Base-by-base conservation (phyloP, 2,113 vertebrate genomes). In the Eulemur rufifrons region DNA sequence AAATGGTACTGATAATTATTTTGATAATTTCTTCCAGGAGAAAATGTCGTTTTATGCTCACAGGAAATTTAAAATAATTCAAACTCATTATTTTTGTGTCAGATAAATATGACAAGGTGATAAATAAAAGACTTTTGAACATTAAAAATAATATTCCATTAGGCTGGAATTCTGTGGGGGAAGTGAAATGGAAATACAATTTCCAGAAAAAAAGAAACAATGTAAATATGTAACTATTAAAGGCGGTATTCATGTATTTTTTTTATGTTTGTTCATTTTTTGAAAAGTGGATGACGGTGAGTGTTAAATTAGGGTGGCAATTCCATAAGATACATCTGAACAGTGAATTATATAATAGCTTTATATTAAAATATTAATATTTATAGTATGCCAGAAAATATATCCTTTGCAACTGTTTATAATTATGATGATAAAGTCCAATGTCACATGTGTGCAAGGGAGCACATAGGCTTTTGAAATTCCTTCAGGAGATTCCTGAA, bases 61-160 rank as follows among this genome's bases (percentile, higher is more conserved):
- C 27, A 78, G 73, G 66, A 95, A 82, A 93, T 74, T 77, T 71
- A 86, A 91, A 91, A 86, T 81, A 94, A 93, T 91, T 83, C 52
- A 68, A 87, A 93, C 23, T 37, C 29, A 93, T 34, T 8, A 80
- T 45, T 37, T 86, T 83, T 61, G 25, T 71, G 80, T 61, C 39
- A 66, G 78, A 71, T 50, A 50, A 63, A 80, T 54, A 52, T 8
- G 47, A 82, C 52, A 85, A 93, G 64, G 63, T 18, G 81, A 56
- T 52, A 86, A 64, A 59, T 8, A 92, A 94, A 83, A 83, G 20
- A 71, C 5, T 54, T 73, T 73, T 39, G 23, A 54, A 39, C 8
- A 86, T 77, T 94, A 29, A 76, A 93, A 81, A 54, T 81, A n/a
- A 17, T 54, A 68, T 71, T 89, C 61, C 21, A 85, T 45, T 63